Conservation (phyloP, 92 coral and sea anemone genomes). For the Pocillopora grandis region DNA sequence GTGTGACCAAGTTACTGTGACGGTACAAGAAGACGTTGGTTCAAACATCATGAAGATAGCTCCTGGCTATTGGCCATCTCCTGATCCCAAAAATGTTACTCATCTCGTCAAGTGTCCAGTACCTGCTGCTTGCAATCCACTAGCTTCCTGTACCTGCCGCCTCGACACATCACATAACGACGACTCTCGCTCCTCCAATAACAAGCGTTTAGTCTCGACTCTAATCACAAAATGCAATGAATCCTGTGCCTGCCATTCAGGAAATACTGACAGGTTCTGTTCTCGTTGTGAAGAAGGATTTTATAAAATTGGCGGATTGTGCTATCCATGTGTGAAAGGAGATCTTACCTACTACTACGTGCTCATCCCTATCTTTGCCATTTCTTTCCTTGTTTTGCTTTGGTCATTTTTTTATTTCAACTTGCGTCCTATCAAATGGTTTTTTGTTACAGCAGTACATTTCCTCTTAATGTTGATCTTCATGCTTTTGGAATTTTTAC, state of each 20-base stretch:
- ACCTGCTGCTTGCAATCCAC: constrained; percentile 54
- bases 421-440: constrained; percentile 37
- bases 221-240: constrained; percentile 45
- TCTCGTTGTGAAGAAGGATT: constrained; percentile 53
- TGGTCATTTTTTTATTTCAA: constrained; percentile 42
- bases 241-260: constrained; percentile 53
- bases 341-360: constrained; percentile 29
- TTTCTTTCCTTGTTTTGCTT: constrained; percentile 43
- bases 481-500: constrained; percentile 53
- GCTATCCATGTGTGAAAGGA: constrained; percentile 49
- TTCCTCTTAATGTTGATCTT: constrained; percentile 44
- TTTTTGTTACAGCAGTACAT: constrained; percentile 44
- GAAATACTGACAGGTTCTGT: constrained; percentile 64
- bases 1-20: constrained; percentile 11
- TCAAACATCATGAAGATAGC: constrained; percentile 46
- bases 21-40: constrained; percentile 8
- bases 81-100: constrained; percentile 45
- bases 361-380: constrained; percentile 43
- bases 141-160: constrained; percentile 46
- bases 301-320: constrained; percentile 59
- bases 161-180: constrained; percentile 2
- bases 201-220: constrained; percentile 4
- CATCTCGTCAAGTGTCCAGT: constrained; percentile 54
- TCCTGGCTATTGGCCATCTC: constrained; percentile 65
- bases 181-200: neutral